Conservation (phyloP, 2,888 invertebrate genomes). For the Cheilosia vulpina region DNA sequence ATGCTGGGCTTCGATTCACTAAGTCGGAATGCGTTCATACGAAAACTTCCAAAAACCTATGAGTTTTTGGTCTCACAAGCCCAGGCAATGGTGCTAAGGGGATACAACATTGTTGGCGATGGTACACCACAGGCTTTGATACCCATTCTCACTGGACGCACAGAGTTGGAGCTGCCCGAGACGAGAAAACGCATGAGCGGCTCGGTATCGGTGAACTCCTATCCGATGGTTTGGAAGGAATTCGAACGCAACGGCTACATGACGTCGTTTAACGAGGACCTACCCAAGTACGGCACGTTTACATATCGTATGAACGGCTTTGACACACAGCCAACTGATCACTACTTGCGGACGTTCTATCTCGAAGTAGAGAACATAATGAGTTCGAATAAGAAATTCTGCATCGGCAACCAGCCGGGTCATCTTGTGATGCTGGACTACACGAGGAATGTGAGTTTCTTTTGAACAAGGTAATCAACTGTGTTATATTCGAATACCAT, state of each 20-base stretch:
- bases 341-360: constrained; percentile 93
- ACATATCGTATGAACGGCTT: constrained; percentile 96
- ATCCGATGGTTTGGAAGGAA: constrained; percentile 94
- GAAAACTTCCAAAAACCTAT: constrained; percentile 91
- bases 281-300: constrained; percentile 93
- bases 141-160: constrained; percentile 93
- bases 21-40: constrained; percentile 91
- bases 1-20: constrained; percentile 96
- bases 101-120: constrained; percentile 94
- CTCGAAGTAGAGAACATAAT: constrained; percentile 87
- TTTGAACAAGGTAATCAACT: neutral
- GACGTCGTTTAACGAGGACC: constrained; percentile 94
- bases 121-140: constrained; percentile 94
- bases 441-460: constrained; percentile 86
- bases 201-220: constrained; percentile 88
- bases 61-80: constrained; percentile 87
- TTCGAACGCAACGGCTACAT: constrained; percentile 88
- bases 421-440: constrained; percentile 88
- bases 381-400: constrained; percentile 85
- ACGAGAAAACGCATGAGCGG: constrained; percentile 88
- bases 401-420: constrained; percentile 89
- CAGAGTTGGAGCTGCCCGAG: constrained; percentile 94
- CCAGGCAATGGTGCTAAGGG: constrained; percentile 87
- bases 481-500: neutral
- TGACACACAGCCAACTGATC: constrained; percentile 92